Base-by-base conservation (phyloP, 2,113 vertebrate species). In the Chauna torquata region DNA sequence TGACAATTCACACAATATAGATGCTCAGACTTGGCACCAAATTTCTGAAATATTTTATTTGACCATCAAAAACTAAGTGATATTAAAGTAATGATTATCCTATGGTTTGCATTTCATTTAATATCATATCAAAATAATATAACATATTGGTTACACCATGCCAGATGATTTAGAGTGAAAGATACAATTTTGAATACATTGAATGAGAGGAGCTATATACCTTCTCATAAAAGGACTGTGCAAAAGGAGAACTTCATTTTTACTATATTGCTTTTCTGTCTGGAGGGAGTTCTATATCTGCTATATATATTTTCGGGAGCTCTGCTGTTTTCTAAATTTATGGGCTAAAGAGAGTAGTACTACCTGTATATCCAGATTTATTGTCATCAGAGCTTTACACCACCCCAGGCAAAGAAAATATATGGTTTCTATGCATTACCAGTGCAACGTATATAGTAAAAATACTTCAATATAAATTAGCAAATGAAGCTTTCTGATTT, bases 241-340 rank as follows among this genome's bases (percentile, higher is more conserved):
- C 66, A 89, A 94, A 97, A 94, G 69, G 47, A 96, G 88, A 97
- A 90, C 62, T 95, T 97, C 93, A 45, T 91, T 93, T 95, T 95
- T 61, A 59, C 69, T 77, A 16, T 69, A 57, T 52, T 50, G 77
- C 74, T 92, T 89, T 82, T 93, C 93, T 82, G 94, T 94, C 97
- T 92, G 86, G 78, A 96, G 95, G 94, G 97, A 98, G 45, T 95
- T 94, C 88, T 96, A 92, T 96, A 96, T 94, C 94, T 96, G 40
- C 66, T n/a, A 88, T 79, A 94, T 62, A 61, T 93, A 88, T 97
- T 94, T 98, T 96, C 9, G 2, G 95, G 95, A 96, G 91, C 79
- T 82, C 88, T 82, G 78, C 91, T 93, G 85, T 89, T 92, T 78
- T 83, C 66, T 91, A 76, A 78, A 98, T 97, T 98, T 96, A 98